phyloP scores from a whole-genome alignment of 2,113 vertebrate species.

The Penelope pileata region DNA sequence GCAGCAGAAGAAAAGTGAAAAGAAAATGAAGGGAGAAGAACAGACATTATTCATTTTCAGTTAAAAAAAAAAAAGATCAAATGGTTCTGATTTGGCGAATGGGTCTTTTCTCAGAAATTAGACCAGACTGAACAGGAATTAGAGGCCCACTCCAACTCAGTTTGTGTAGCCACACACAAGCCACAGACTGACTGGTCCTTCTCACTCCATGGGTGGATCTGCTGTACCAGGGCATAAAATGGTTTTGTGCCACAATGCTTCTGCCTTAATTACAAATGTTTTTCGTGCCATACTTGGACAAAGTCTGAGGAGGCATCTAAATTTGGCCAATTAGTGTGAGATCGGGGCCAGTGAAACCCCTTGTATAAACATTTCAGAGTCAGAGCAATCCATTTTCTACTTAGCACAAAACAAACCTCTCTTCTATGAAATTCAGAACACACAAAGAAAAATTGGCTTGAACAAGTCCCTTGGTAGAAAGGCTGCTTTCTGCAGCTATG shows the following conservation, averaged over 20 bases:
- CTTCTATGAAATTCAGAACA: not conserved
- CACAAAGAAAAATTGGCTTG: not conserved
- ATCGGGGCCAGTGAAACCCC: not conserved
- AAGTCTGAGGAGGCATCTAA: not conserved
- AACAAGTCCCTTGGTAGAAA: not conserved
- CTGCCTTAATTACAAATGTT: not conserved
- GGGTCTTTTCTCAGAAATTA: not conserved
- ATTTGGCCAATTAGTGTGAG: not conserved
- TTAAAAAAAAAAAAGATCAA: not conserved
- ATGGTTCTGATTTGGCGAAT: not conserved
- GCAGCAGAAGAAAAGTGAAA: not conserved
- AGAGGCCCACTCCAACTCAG: not conserved
- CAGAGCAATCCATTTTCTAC: not conserved
- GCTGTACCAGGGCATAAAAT: not conserved
- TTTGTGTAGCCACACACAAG: not conserved
- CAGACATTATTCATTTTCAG: not conserved
- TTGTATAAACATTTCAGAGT: not conserved
- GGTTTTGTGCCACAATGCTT: not conserved
- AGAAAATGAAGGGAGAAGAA: not conserved
- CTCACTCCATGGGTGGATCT: not conserved
- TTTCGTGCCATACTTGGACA: not conserved
- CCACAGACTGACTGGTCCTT: not conserved
- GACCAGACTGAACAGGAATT: not conserved
- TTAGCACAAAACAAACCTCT: conserved; percentile 4
- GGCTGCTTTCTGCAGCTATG: conserved; percentile 4